These are phyloP conservation scores for Elymnias hypermnestra DNA, from an alignment of 1,140 invertebrate genomes.

Conservation along the genomic window DNA sequence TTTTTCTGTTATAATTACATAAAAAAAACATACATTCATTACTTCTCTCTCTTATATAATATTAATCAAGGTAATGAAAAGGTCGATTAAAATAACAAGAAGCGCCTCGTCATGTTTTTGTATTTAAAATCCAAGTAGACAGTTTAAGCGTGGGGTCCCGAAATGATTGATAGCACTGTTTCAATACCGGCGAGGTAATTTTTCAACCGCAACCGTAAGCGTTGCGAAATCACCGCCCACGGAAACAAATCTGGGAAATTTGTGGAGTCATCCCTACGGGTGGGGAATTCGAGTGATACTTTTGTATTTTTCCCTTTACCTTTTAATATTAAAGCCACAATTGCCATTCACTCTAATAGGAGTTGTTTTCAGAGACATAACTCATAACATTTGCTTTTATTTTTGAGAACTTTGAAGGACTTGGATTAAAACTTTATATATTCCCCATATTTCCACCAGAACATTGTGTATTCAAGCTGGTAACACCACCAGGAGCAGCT, in stretches of 20 bases:
- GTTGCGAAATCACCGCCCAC: slow-evolving; percentile 10
- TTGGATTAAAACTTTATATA: too few relatives aligned
- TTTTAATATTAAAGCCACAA: background rate
- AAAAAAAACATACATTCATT: too few relatives aligned
- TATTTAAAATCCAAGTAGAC: slow-evolving; percentile 20
- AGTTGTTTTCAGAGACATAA: too few relatives aligned
- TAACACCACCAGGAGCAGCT: too few relatives aligned
- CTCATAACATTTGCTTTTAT: too few relatives aligned
- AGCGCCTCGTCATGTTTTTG: slow-evolving; percentile 16
- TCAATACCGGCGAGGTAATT: slow-evolving; percentile 27
- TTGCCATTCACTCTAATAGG: too few relatives aligned
- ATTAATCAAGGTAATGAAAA: slow-evolving; percentile 6
- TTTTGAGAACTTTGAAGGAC: too few relatives aligned
- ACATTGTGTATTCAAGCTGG: too few relatives aligned
- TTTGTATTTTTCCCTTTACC: background rate
- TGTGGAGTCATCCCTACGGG: slow-evolving; percentile 12
- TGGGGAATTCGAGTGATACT: slow-evolving; percentile 6
- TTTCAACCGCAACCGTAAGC: slow-evolving; percentile 20
- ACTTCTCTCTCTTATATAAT: too few relatives aligned
- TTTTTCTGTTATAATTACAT: too few relatives aligned
- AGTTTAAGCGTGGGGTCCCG: slow-evolving; percentile 3
- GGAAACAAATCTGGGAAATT: slow-evolving; percentile 16
- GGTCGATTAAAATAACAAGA: slow-evolving; percentile 2
- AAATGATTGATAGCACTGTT: slow-evolving; percentile 33
- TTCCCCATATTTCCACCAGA: too few relatives aligned